Base-by-base conservation (phyloP, 1,140 invertebrate genomes). In the Penaeus chinensis region DNA sequence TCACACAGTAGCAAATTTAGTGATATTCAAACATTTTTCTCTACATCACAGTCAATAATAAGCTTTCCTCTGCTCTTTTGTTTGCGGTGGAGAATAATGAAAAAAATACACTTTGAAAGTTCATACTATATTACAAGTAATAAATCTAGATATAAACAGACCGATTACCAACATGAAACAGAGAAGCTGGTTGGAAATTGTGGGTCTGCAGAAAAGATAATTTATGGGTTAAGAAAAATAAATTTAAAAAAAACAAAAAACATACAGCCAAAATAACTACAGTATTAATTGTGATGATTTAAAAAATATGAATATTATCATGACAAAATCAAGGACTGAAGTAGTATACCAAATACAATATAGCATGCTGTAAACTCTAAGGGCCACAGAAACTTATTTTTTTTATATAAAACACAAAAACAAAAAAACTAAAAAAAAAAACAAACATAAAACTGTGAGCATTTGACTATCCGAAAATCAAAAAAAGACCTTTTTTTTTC, bases 81-180 rank as follows among this genome's bases (percentile, higher is more conserved):
- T 37, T 32, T 11, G 42, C 18, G 42, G 24, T 27, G 42, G n/a
- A 37, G 27, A 32, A 74, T 27, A 24, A 27, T 8, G 42, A 27
- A 74, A 32, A 32, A 74, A 74, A 74, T n/a, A 18, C 24, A 74
- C 3, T 32, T 74, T 74, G 71, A 74, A 74, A 74, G 71, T 74
- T 74, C 71, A 74, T 74, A 78, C 83, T 85, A 85, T 85, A 85
- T 85, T 85, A 85, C 83, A 85, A 85, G 83, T 85, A 85, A 78
- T 85, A 85, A 85, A 85, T 85, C 66, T 85, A 85, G 83, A 76
- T 85, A 85, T 78, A 85, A 85, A 85, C 83, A 85, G 83, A 85
- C 83, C 74, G 74, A 85, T 78, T 85, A 65, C 74, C 71, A 85
- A 76, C 71, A 77, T 78, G 61, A 85, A 85, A 78, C 61, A 65